Evolutionary conservation across 2,113 vertebrate genomes (phyloP), one percentile per base, ranked within the genome.

Genomic region (Rostratula benghalensis): DNA sequence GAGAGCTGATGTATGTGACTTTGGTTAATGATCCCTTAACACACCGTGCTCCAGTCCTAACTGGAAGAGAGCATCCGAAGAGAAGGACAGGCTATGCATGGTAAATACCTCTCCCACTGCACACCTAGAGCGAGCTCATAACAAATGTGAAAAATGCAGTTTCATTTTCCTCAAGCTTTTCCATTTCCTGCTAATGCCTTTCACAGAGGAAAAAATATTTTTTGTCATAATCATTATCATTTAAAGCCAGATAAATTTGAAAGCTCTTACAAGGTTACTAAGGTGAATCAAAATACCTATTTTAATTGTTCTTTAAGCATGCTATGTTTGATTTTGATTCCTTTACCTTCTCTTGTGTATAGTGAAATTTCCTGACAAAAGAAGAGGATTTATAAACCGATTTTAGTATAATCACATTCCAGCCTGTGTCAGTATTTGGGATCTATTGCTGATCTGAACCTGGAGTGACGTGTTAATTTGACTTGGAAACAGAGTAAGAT

Each of bases 91-190:
- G 71, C 73, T 78, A 1, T 45, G 90, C 76, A 81, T 90, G 76
- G 90, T 78, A 92, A 95, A 68, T 83, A 48, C 33, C 11, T 78
- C 37, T 75, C 28, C 54, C 17, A 3, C 45, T 61, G 80, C 69
- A 53, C 78, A 77, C 69, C 50, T 83, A 80, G 48, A 79, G 25
- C 4, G 28, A 61, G 73, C 43, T 95, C 83, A 23, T 87, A 74
- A 74, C 46, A 75, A 89, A 71, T n/a, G 69, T 50, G 68, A 41
- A 63, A 92, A 96, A 90, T 30, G 76, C 43, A 68, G 54, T 74
- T 84, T 63, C 25, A 15, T 92, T 95, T 92, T 87, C 69, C 77
- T 73, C 63, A 56, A 53, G 73, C 57, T 89, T 96, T 89, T 93
- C 69, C 37, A 71, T 93, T 95, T 83, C 64, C 75, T 89, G 15